Conservation (phyloP, 2,113 vertebrate genomes). For the Manacus vitellinus region DNA sequence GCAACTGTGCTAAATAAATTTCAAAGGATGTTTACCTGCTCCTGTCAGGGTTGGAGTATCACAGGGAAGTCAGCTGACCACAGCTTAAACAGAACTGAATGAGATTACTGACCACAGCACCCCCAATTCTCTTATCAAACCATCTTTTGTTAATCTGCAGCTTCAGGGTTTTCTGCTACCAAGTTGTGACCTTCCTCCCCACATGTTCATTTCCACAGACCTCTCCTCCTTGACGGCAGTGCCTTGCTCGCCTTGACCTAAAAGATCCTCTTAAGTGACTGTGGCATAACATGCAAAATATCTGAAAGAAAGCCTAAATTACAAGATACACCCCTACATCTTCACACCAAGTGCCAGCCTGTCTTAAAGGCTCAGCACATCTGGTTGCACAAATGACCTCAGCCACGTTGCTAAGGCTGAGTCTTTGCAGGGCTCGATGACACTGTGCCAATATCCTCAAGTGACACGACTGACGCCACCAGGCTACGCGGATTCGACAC, state of each 20-base stretch:
- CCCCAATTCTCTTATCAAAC: slow-evolving; percentile 35
- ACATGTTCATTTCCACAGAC: slow-evolving; percentile 13
- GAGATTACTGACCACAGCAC: slow-evolving; percentile 28
- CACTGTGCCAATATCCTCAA: not conserved
- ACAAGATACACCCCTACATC: not conserved
- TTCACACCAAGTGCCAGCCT: not conserved
- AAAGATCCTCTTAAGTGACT: not conserved
- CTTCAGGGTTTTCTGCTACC: slow-evolving; percentile 16
- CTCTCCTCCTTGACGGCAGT: not conserved
- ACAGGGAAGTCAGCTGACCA: slow-evolving; percentile 5
- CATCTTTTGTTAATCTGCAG: slow-evolving; percentile 34
- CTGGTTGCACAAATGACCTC: not conserved
- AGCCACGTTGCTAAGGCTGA: not conserved
- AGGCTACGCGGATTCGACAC: not conserved
- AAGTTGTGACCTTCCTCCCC: slow-evolving; percentile 22
- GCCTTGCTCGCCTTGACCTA: not conserved
- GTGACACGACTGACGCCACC: not conserved
- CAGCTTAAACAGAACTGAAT: not conserved
- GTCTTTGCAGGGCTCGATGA: not conserved
- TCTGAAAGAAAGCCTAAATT: not conserved
- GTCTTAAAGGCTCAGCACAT: not conserved
- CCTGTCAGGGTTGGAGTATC: not conserved
- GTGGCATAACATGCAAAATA: not conserved
- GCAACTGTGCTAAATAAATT: slow-evolving; percentile 36
- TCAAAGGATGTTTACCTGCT: slow-evolving; percentile 11